phyloP scores from a whole-genome alignment of 1,140 invertebrate genomes.

The Vanessa tameamea region DNA sequence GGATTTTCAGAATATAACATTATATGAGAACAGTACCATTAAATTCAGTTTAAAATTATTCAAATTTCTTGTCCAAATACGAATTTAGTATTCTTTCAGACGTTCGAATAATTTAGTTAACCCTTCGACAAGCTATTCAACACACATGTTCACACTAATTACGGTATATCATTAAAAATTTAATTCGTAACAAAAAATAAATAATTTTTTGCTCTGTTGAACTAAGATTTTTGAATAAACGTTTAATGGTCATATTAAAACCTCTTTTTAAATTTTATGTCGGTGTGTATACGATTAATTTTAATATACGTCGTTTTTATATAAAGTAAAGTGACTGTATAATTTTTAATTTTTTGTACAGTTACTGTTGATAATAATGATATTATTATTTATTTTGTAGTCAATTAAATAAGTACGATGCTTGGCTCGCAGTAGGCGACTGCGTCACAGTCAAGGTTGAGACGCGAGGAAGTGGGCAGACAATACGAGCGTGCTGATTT shows the following conservation, averaged over 20 bases:
- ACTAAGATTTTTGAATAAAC: background rate
- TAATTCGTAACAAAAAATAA: background rate
- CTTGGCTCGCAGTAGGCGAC: conserved; percentile 13
- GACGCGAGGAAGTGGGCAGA: conserved; percentile 55
- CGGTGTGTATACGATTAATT: no score
- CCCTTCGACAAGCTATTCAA: background rate
- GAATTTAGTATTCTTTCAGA: background rate
- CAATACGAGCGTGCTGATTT: conserved; percentile 54
- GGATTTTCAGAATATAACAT: no score
- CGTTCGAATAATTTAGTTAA: background rate
- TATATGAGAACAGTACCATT: no score
- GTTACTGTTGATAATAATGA: background rate
- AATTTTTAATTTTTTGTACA: background rate
- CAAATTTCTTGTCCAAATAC: no score
- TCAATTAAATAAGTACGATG: conserved; percentile 20
- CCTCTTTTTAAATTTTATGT: background rate
- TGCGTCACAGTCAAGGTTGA: conserved; percentile 54
- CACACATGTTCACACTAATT: background rate
- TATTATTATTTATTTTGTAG: conserved; percentile 8
- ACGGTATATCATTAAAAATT: background rate
- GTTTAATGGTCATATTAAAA: no score
- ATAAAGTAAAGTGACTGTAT: background rate
- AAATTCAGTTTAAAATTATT: no score
- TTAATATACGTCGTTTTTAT: background rate
- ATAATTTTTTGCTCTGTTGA: background rate